Evolutionary conservation across 2,113 vertebrate species (phyloP).

Genomic region (Microcebus griseorufus): DNA sequence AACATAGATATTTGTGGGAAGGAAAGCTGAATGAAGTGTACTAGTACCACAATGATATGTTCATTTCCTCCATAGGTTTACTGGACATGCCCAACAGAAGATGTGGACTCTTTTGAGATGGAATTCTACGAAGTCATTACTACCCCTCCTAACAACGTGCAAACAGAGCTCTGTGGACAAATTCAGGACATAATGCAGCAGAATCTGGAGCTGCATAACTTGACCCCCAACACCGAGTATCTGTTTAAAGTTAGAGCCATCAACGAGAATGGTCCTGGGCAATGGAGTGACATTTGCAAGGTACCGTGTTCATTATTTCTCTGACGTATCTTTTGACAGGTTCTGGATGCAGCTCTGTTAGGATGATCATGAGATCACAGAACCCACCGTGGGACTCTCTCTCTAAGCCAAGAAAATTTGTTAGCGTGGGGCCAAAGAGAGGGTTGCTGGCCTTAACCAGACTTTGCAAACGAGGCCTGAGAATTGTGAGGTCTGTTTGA

Average conservation of each 20-base stretch:
- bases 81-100: slow-evolving; percentile 82
- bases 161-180: slow-evolving; percentile 75
- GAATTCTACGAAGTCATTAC: slow-evolving; percentile 81
- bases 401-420: not conserved
- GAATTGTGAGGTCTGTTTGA: not conserved
- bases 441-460: not conserved
- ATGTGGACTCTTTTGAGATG: slow-evolving; percentile 79
- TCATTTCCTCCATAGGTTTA: slow-evolving; percentile 74
- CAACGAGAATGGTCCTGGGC: slow-evolving; percentile 72
- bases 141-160: slow-evolving; percentile 66
- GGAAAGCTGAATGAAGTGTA: not conserved
- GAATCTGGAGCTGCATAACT: slow-evolving; percentile 77
- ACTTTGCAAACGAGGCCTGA: not conserved
- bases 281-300: slow-evolving; percentile 83
- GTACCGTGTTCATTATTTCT: slow-evolving; percentile 56
- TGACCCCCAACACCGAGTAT: slow-evolving; percentile 81
- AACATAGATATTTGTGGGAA: not conserved
- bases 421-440: not conserved
- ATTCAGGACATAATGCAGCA: slow-evolving; percentile 80
- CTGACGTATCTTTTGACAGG: not conserved
- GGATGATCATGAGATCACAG: not conserved
- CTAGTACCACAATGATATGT: not conserved
- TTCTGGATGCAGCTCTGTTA: not conserved
- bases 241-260: slow-evolving; percentile 82
- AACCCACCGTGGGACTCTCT: not conserved